A percentile compares a stretch with the other conserved stretches of the same genome.
phyloP scores from a whole-genome alignment of 1,140 invertebrate genomes.

The Anoplolepis gracilipes region DNA sequence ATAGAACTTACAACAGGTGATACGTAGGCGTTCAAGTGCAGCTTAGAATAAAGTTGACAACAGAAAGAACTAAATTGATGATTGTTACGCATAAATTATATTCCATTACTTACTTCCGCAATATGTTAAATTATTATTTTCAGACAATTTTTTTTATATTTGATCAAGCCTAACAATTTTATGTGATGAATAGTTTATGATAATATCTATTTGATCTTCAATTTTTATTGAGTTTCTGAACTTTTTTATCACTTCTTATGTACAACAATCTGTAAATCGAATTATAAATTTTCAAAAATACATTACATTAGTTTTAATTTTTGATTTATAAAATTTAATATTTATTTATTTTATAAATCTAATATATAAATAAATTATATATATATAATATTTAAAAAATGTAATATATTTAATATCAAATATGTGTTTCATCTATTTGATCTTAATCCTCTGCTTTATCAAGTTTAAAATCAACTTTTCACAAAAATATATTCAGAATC shows the following conservation, averaged over 20 bases:
- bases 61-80: slow-evolving; percentile 11
- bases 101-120: background rate
- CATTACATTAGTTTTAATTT: background rate
- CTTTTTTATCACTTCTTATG: background rate
- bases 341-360: too few species aligned
- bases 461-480: slow-evolving; percentile 3
- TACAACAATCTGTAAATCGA: background rate
- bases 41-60: slow-evolving; percentile 74
- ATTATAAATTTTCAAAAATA: background rate
- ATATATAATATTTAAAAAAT: too few species aligned
- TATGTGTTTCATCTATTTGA: background rate
- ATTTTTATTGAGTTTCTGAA: background rate
- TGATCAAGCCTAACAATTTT: background rate
- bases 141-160: background rate
- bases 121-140: background rate
- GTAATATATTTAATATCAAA: too few species aligned
- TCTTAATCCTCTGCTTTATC: background rate
- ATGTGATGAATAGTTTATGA: too few species aligned
- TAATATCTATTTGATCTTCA: background rate
- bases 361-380: too few species aligned
- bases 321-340: background rate
- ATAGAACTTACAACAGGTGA: slow-evolving; percentile 51
- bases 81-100: slow-evolving; percentile 19
- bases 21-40: slow-evolving; percentile 66
- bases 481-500: background rate